phyloP scores from a whole-genome alignment of 1,140 invertebrate genomes.

The Halesus radiatus region DNA sequence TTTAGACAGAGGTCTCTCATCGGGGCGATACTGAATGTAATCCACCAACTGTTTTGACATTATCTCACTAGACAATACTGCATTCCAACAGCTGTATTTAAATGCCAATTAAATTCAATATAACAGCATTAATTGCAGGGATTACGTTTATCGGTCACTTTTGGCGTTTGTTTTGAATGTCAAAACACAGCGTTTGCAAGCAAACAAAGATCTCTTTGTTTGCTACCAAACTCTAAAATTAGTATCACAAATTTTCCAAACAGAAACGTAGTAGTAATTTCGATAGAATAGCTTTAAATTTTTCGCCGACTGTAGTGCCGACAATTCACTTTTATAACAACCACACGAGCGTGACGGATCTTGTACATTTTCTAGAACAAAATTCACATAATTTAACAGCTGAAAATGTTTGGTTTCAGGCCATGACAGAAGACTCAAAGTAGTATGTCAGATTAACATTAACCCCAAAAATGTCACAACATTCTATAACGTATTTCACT shows the following conservation, averaged over 20 bases:
- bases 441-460: background rate
- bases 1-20: too few relatives aligned
- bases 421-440: background rate
- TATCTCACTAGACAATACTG: too few relatives aligned
- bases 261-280: background rate
- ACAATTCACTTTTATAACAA: background rate
- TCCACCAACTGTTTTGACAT: too few relatives aligned
- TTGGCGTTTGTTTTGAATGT: background rate
- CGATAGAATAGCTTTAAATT: too few relatives aligned
- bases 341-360: background rate
- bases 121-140: too few relatives aligned
- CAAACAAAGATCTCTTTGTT: slow-evolving; percentile 15
- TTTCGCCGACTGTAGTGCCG: background rate
- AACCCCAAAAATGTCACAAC: slow-evolving; percentile 14
- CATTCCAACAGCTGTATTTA: too few relatives aligned
- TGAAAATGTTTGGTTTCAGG: background rate
- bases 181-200: background rate
- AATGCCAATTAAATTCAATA: too few relatives aligned
- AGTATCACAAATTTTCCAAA: background rate
- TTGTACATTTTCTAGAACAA: too few relatives aligned
- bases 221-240: background rate
- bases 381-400: background rate
- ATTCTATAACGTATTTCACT: background rate
- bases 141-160: too few relatives aligned
- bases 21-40: too few relatives aligned